Percentiles rank a stretch among this genome's conserved stretches.
phyloP scores from a whole-genome alignment of 2,888 invertebrate species.

The Ernsta delagoae region DNA sequence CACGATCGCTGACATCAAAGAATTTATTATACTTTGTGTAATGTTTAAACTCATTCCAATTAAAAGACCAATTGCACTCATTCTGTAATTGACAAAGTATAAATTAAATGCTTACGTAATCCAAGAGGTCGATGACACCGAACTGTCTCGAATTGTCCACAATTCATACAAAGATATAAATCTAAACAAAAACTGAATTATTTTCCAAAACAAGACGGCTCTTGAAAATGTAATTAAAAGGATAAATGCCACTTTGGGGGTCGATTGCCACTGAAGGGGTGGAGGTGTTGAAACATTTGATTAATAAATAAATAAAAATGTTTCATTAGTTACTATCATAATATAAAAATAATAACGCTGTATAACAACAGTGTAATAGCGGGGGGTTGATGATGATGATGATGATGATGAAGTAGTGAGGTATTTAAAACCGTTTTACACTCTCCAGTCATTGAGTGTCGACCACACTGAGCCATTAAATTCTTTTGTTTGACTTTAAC shows the following conservation, averaged over 20 bases:
- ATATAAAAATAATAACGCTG: no score
- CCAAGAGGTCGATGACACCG: background rate
- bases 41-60: background rate
- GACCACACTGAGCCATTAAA: slow-evolving; percentile 17
- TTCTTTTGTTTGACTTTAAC: slow-evolving; percentile 35
- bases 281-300: no score
- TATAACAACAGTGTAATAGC: no score
- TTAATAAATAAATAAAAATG: no score
- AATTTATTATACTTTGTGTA: no score
- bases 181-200: background rate
- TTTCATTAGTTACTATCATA: no score
- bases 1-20: no score
- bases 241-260: no score
- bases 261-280: no score
- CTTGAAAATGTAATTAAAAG: slow-evolving; percentile 3
- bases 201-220: background rate
- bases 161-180: background rate
- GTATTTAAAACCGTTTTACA: no score
- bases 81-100: background rate
- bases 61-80: background rate
- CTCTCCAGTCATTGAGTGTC: background rate
- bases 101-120: background rate
- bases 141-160: background rate
- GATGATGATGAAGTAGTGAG: no score
- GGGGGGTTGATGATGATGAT: no score